Percentiles rank a stretch among this genome's conserved stretches.
Conservation (phyloP, 2,113 vertebrate genomes). For the Crotalus helleri region DNA sequence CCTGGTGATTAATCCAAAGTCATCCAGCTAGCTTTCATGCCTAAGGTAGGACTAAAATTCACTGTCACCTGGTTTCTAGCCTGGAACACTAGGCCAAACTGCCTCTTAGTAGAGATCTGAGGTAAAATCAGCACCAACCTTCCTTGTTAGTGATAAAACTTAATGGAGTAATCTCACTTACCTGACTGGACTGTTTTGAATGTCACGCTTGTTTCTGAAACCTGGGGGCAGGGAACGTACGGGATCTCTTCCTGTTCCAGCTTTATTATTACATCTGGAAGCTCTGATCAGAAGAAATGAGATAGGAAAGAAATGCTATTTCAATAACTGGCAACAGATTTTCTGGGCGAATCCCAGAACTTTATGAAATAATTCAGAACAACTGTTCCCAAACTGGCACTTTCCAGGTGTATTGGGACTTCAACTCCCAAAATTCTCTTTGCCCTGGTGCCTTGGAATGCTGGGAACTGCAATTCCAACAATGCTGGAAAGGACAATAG, state of each 20-base stretch:
- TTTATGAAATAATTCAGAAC: not conserved
- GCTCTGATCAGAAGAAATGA: not conserved
- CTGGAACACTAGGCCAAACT: not conserved
- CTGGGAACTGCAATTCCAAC: not conserved
- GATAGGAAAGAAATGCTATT: not conserved
- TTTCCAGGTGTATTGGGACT: not conserved
- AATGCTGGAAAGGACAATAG: not conserved
- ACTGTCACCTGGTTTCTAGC: not conserved
- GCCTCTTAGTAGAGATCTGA: too few relatives aligned
- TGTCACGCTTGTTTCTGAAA: not conserved
- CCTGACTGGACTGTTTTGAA: not conserved
- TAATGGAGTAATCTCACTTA: not conserved
- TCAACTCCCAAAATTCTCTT: not conserved
- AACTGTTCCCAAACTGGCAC: not conserved
- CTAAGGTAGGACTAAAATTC: not conserved
- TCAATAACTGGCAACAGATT: not conserved
- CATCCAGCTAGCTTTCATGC: not conserved
- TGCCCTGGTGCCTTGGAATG: not conserved
- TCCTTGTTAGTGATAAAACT: not conserved
- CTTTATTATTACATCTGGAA: constrained; percentile 24
- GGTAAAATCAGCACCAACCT: too few relatives aligned
- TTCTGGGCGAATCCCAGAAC: not conserved
- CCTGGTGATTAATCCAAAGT: not conserved
- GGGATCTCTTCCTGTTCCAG: constrained; percentile 9
- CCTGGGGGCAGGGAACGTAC: not conserved